phyloP scores from a whole-genome alignment of 2,113 vertebrate genomes.

The Beaufortia kweichowensis region DNA sequence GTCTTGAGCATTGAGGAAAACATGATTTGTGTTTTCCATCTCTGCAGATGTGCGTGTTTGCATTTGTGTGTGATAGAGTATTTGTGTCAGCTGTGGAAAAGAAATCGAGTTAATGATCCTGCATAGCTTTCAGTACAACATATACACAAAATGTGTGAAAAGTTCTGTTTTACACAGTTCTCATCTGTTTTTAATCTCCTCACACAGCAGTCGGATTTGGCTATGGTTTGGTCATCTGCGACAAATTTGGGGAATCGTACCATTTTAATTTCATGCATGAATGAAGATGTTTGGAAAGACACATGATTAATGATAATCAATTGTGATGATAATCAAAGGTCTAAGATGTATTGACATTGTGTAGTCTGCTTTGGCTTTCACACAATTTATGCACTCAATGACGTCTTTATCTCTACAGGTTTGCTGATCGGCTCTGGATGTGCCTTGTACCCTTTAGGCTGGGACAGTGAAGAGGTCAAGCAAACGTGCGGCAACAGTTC shows the following conservation, averaged over 20 bases:
- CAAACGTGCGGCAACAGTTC: constrained; percentile 94
- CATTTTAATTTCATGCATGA: too few relatives aligned
- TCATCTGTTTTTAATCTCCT: too few relatives aligned
- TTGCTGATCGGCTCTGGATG: constrained; percentile 93
- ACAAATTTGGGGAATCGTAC: too few relatives aligned
- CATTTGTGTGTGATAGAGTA: constrained; percentile 1
- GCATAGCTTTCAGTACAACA: constrained; percentile 3
- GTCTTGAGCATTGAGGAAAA: constrained; percentile 5
- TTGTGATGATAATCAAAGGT: too few relatives aligned
- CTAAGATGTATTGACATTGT: too few relatives aligned
- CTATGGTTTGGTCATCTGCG: too few relatives aligned
- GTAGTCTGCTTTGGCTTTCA: too few relatives aligned
- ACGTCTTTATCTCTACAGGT: constrained; percentile 69
- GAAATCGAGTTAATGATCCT: constrained; percentile 5
- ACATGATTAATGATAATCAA: too few relatives aligned
- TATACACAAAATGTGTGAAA: too few relatives aligned
- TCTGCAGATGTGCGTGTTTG: constrained; percentile 13
- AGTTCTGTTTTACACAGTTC: not conserved
- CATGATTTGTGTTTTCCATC: constrained; percentile 21
- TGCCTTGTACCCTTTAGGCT: constrained; percentile 93
- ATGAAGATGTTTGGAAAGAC: too few relatives aligned
- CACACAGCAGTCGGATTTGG: not conserved
- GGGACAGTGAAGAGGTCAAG: constrained; percentile 94
- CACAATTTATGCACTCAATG: not conserved
- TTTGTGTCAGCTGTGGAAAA: not conserved